Percentiles rank a stretch among this genome's conserved stretches.
Conservation (phyloP, 2,888 invertebrate genomes). For the Drosophila fungiperda region DNA sequence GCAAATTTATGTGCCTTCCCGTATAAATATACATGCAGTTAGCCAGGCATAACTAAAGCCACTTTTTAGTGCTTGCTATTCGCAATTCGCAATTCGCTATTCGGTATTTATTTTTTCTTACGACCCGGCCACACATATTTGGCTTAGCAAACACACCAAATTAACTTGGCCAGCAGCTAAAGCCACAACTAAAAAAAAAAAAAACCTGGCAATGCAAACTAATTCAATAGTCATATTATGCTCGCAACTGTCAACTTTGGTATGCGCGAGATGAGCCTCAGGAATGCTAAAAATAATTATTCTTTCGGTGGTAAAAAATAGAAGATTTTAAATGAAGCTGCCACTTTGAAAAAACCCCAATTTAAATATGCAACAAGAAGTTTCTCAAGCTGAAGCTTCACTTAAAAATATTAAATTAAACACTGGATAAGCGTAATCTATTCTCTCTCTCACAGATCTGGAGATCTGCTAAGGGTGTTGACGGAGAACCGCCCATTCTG, state of each 20-base stretch:
- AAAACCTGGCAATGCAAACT: slow-evolving; percentile 15
- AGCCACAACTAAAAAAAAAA: slow-evolving; percentile 10
- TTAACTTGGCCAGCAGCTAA: slow-evolving; percentile 58
- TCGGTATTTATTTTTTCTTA: slow-evolving; percentile 10
- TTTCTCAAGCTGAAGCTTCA: neutral
- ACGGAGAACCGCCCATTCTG: slow-evolving; percentile 8
- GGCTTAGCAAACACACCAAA: slow-evolving; percentile 70
- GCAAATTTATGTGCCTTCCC: slow-evolving; percentile 67
- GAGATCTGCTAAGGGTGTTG: slow-evolving; percentile 22
- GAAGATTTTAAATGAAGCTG: neutral
- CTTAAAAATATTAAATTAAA: neutral
- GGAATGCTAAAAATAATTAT: neutral
- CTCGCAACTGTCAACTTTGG: neutral
- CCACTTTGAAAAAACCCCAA: neutral
- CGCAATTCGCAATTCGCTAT: neutral
- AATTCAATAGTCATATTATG: slow-evolving; percentile 34
- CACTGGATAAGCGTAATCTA: slow-evolving; percentile 11
- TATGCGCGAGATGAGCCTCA: slow-evolving; percentile 13
- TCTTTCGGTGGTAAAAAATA: neutral
- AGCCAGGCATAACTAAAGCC: slow-evolving; percentile 58
- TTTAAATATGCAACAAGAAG: neutral
- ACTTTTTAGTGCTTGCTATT: slow-evolving; percentile 62
- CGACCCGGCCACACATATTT: slow-evolving; percentile 39
- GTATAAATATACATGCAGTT: slow-evolving; percentile 76
- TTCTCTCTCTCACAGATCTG: slow-evolving; percentile 14